Evolutionary conservation across 2,888 invertebrate genomes (phyloP).

Genomic region (Girardia tigrina): DNA sequence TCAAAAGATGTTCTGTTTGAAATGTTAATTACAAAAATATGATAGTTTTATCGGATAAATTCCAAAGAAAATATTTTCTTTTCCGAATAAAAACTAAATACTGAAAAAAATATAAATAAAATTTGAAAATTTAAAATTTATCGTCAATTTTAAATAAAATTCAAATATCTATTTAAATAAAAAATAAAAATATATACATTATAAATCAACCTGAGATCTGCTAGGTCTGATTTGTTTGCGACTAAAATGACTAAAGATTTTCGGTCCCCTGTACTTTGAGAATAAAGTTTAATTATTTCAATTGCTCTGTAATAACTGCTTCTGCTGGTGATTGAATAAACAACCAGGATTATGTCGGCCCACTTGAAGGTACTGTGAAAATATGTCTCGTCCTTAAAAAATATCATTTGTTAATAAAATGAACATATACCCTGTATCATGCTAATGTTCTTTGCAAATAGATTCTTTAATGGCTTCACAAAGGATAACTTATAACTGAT

Average conservation of each 20-base stretch:
- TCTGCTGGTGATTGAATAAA: constrained; percentile 11
- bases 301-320: constrained; percentile 7
- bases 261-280: background rate
- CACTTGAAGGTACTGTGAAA: background rate
- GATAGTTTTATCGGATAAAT: too few relatives aligned
- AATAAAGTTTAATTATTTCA: background rate
- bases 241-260: background rate
- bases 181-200: background rate
- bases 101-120: background rate
- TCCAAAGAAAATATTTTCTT: too few relatives aligned
- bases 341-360: background rate
- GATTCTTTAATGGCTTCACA: too few relatives aligned
- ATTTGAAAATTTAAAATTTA: background rate
- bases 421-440: too few relatives aligned
- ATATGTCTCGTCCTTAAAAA: constrained; percentile 10
- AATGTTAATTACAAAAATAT: too few relatives aligned
- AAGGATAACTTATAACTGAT: too few relatives aligned
- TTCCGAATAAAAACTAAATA: too few relatives aligned
- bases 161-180: background rate
- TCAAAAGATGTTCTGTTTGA: too few relatives aligned
- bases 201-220: background rate
- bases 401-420: too few relatives aligned
- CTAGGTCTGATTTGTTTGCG: constrained; percentile 7
- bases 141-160: background rate
- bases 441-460: too few relatives aligned